Evolutionary conservation across 2,888 invertebrate genomes (phyloP).

Genomic region (Ganaspis brasiliensis): DNA sequence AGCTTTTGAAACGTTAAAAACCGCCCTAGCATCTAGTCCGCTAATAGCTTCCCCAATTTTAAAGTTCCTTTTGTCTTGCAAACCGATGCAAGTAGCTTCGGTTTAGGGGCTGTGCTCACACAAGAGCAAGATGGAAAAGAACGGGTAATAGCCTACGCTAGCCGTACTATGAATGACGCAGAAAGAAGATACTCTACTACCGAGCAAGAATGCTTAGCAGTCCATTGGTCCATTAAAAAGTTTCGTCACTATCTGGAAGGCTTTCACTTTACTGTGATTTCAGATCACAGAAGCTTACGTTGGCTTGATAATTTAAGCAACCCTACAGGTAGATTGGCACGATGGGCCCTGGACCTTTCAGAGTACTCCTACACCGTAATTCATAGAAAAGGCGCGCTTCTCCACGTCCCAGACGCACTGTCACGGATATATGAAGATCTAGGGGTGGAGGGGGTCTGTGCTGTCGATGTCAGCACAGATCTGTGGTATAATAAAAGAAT

Average conservation of each 20-base stretch:
- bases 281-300: conserved; percentile 56
- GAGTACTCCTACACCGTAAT: conserved; percentile 48
- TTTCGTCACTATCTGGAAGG: conserved; percentile 52
- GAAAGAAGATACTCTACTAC: conserved; percentile 56
- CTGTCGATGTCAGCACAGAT: conserved; percentile 31
- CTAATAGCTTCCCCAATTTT: too few relatives aligned
- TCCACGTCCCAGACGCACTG: conserved; percentile 51
- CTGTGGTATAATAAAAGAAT: conserved; percentile 42
- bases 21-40: too few relatives aligned
- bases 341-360: conserved; percentile 62
- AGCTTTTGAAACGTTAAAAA: too few relatives aligned
- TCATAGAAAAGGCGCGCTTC: conserved; percentile 45
- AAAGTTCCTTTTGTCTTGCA: too few relatives aligned
- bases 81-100: too few relatives aligned
- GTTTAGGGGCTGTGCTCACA: conserved; percentile 61
- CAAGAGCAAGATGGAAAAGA: conserved; percentile 58
- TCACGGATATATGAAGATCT: conserved; percentile 53
- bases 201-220: conserved; percentile 56
- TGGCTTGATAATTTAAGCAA: conserved; percentile 50
- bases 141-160: conserved; percentile 63
- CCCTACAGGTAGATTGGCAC: conserved; percentile 58
- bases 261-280: conserved; percentile 55
- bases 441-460: neutral
- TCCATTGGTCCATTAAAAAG: conserved; percentile 53
- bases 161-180: conserved; percentile 45